A percentile compares a stretch with the other conserved stretches of the same genome.
Evolutionary conservation across 1,140 invertebrate species (phyloP).

Genomic region (Heliconius hermathena): DNA sequence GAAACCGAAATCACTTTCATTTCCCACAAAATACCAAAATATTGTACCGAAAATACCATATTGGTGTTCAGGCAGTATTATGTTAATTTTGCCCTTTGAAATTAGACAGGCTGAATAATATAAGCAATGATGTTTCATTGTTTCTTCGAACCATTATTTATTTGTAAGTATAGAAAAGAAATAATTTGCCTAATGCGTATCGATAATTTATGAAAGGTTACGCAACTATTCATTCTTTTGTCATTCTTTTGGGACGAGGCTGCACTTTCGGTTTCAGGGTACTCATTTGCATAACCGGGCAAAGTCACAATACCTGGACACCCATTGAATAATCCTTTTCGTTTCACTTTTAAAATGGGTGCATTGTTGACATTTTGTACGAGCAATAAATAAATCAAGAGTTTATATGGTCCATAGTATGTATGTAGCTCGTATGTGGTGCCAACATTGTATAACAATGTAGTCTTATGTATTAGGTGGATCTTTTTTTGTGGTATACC

Average conservation of each 20-base stretch:
- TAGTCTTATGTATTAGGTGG: conserved; percentile 50
- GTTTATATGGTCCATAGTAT: conserved; percentile 64
- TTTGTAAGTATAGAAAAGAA: conserved; percentile 53
- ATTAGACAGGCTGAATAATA: conserved; percentile 55
- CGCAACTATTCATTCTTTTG: conserved; percentile 58
- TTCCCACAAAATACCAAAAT: conserved; percentile 74
- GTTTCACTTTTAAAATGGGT: conserved; percentile 77
- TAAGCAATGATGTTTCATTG: conserved; percentile 54
- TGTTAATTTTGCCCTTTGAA: conserved; percentile 64
- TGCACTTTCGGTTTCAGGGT: conserved; percentile 79
- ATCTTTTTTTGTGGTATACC: not conserved
- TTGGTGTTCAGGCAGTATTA: conserved; percentile 46
- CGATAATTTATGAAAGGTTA: conserved; percentile 77
- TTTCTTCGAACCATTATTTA: conserved; percentile 57
- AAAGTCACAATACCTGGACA: conserved; percentile 63
- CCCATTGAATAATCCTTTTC: conserved; percentile 75
- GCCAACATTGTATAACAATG: conserved; percentile 55
- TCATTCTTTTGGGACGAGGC: conserved; percentile 29
- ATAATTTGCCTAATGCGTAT: conserved; percentile 76
- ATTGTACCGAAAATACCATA: conserved; percentile 55
- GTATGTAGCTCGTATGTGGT: conserved; percentile 27
- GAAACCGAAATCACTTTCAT: conserved; percentile 57
- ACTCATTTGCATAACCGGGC: conserved; percentile 78
- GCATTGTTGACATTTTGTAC: conserved; percentile 76
- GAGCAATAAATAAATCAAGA: conserved; percentile 79